Evolutionary conservation across 2,113 vertebrate genomes (phyloP).

Genomic region (Rhodinocichla rosea): DNA sequence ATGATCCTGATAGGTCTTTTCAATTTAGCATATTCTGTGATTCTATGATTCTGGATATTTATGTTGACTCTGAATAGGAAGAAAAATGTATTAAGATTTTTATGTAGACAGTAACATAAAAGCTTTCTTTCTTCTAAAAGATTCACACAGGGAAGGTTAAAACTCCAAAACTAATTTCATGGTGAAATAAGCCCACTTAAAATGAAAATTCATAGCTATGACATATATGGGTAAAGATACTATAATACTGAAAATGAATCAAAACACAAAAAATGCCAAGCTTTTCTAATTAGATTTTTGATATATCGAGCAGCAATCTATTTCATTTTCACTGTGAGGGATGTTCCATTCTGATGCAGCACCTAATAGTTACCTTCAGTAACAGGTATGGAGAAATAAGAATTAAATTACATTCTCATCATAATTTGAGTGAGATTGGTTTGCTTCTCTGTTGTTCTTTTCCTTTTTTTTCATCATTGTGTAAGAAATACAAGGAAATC

Average conservation of each 20-base stretch:
- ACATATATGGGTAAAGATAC: not conserved
- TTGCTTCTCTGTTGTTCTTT: not conserved
- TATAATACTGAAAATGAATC: not conserved
- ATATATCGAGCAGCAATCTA: not conserved
- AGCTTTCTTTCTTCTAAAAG: not conserved
- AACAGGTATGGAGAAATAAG: not conserved
- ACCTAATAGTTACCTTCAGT: not conserved
- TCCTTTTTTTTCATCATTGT: not conserved
- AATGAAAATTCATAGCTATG: not conserved
- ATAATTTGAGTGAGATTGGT: not conserved
- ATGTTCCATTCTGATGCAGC: not conserved
- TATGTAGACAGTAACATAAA: not conserved
- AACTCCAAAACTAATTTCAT: not conserved
- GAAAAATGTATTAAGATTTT: not conserved
- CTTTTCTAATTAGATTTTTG: not conserved
- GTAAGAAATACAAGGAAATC: not conserved
- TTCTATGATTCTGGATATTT: not conserved
- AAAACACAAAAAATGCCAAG: not conserved
- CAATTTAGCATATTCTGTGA: not conserved
- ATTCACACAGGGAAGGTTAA: not conserved
- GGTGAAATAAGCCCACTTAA: not conserved
- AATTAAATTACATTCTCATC: not conserved
- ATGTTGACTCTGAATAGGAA: not conserved
- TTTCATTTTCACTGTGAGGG: not conserved
- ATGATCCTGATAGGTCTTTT: not conserved